Evolutionary conservation across 2,888 invertebrate species (phyloP).

Genomic region (Molanna angustata): DNA sequence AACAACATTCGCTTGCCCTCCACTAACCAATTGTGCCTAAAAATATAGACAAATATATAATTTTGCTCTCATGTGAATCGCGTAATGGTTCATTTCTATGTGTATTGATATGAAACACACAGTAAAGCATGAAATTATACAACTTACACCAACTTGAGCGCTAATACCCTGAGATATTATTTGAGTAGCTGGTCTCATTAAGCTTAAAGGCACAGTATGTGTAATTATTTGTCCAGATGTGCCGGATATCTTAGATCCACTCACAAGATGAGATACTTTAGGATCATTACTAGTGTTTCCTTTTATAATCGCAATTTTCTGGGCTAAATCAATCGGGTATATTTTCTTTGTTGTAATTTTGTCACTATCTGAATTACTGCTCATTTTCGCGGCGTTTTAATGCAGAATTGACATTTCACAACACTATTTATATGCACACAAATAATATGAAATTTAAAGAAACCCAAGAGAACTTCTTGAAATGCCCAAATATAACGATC

Average conservation of each 20-base stretch:
- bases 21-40: slow-evolving; percentile 50
- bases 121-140: neutral
- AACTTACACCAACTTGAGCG: slow-evolving; percentile 42
- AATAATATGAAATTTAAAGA: neutral
- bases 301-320: slow-evolving; percentile 54
- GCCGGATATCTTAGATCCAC: slow-evolving; percentile 46
- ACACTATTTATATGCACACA: too few relatives aligned
- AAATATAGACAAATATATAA: too few relatives aligned
- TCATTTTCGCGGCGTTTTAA: too few relatives aligned
- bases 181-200: slow-evolving; percentile 49
- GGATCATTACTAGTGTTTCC: slow-evolving; percentile 48
- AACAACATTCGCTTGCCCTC: slow-evolving; percentile 33
- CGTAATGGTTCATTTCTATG: too few relatives aligned
- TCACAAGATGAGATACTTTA: slow-evolving; percentile 51
- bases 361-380: slow-evolving; percentile 54
- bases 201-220: slow-evolving; percentile 45
- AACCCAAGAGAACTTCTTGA: too few relatives aligned
- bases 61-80: too few relatives aligned
- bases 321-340: slow-evolving; percentile 56
- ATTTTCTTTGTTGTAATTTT: slow-evolving; percentile 56
- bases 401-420: too few relatives aligned
- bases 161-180: slow-evolving; percentile 49
- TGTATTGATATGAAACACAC: too few relatives aligned
- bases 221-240: slow-evolving; percentile 45
- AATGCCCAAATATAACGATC: slow-evolving; percentile 8